A percentile compares a stretch with the other conserved stretches of the same genome.
Conservation (phyloP, 1,140 invertebrate species). For the Philotrypesis tridentata region DNA sequence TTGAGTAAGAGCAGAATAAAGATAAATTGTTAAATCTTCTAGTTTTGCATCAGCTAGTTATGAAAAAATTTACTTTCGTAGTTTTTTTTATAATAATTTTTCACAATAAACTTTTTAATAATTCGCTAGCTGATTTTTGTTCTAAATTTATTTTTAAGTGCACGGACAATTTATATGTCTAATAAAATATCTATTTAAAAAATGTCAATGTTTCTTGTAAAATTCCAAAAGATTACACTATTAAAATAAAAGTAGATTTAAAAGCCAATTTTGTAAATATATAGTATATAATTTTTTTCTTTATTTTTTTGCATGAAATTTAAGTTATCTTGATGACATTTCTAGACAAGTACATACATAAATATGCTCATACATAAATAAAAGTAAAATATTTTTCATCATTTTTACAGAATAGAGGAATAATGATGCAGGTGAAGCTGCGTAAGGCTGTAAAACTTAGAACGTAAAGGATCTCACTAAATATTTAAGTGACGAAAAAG, state of each 20-base stretch:
- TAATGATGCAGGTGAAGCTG: not conserved
- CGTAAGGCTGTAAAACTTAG: not conserved
- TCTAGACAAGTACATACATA: not conserved
- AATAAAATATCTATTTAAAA: no score
- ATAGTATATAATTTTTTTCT: not conserved
- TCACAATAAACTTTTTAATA: no score
- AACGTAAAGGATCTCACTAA: conserved; percentile 2
- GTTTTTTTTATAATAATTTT: no score
- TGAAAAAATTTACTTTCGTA: no score
- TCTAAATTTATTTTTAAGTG: no score
- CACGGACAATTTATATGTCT: no score
- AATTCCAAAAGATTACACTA: no score
- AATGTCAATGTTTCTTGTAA: no score
- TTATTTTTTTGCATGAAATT: not conserved
- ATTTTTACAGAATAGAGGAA: conserved; percentile 54
- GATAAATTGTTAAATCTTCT: not conserved
- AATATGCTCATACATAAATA: conserved; percentile 29
- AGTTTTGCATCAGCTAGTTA: no score
- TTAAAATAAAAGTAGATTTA: not conserved
- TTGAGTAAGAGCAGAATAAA: not conserved
- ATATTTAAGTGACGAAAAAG: not conserved
- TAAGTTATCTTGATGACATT: not conserved
- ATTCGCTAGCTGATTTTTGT: no score
- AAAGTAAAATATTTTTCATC: conserved; percentile 38
- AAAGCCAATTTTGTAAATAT: not conserved